Evolutionary conservation across 1,140 invertebrate genomes (phyloP), one percentile per base, ranked within the genome.

Genomic region (Aphis gossypii): DNA sequence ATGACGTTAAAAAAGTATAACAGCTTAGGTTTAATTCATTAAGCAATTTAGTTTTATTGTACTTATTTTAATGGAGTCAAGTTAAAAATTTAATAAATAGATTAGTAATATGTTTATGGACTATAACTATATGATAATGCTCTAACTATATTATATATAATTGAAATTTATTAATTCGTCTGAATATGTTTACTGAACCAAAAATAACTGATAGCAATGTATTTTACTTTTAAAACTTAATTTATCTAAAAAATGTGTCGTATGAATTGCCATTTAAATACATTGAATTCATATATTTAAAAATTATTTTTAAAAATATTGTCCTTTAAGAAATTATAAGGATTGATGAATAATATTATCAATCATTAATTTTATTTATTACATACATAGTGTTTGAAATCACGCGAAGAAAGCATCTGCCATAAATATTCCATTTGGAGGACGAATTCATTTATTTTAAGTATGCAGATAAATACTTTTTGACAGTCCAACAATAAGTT

Each of bases 381-480:
- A n/a, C 11, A 18, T 76, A n/a, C 5, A 68, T 68, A 76, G 60
- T 38, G 82, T 83, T 83, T 23, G 8, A 83, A 83, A 83, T 86
- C 44, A 4, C 44, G 25, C 1, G 9, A n/a, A 88, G 30, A 88
- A 88, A 88, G 9, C 20, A 54, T 30, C 35, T 23, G 18, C 8
- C 46, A 54, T 38, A 54, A 35, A 89, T 7, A 89, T 35, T 89
- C 8, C n/a, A 38, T 48, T 54, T 35, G n/a, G 48, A 89, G 87
- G 87, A 89, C 87, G 35, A 89, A 89, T 89, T 89, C 21, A 88
- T 88, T 88, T 35, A 89, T 51, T 38, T 89, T 89, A 89, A 48
- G 48, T 89, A 35, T 89, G 20, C 87, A 35, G 41, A 51, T 89
- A 38, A 54, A 88, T 88, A 38, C 18, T 87, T 5, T 51, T 51